phyloP scores from a whole-genome alignment of 2,797 vertebrate species.

The Percopsis omiscomaycus region DNA sequence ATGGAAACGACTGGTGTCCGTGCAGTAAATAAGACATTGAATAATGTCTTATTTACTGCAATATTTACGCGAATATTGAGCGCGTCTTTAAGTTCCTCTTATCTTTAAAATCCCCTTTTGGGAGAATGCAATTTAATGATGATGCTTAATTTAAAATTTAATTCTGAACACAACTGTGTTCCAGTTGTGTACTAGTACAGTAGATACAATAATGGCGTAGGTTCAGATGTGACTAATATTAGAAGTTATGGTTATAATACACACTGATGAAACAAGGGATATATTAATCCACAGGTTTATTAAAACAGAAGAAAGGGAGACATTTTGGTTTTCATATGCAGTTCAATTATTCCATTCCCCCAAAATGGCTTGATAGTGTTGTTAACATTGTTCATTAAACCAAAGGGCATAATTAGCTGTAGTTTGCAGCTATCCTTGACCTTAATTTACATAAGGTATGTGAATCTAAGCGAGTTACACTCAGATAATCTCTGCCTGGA shows the following conservation, averaged over 20 bases:
- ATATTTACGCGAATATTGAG: too few species aligned
- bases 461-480: too few species aligned
- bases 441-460: too few species aligned
- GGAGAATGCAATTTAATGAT: too few species aligned
- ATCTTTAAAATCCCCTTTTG: background rate
- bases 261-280: background rate
- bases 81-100: conserved; percentile 25
- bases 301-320: background rate
- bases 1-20: conserved; percentile 62
- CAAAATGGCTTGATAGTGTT: background rate
- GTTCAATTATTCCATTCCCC: background rate
- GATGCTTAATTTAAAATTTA: too few species aligned
- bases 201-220: too few species aligned
- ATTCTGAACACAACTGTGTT: too few species aligned
- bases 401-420: background rate
- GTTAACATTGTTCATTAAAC: background rate
- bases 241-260: background rate
- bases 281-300: background rate
- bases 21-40: conserved; percentile 61
- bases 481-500: too few species aligned
- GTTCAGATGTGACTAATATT: too few species aligned
- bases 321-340: too few species aligned
- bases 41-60: too few species aligned
- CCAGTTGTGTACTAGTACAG: too few species aligned
- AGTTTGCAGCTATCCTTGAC: background rate